Evolutionary conservation across 2,888 invertebrate genomes (phyloP).

Genomic region (Hirtodrosophila duncani): DNA sequence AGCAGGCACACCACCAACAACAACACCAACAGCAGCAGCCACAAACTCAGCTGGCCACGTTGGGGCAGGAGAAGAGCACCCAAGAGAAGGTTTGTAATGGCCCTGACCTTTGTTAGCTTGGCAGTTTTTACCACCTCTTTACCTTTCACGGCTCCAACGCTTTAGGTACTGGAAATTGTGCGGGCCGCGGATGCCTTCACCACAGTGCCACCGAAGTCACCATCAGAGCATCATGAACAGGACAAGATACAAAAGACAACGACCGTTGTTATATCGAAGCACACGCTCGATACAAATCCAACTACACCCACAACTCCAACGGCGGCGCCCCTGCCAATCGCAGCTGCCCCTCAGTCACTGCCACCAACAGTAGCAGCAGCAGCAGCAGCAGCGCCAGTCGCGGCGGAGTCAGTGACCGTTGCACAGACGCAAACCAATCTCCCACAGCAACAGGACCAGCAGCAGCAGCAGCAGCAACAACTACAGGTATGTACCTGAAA

Average conservation of each 20-base stretch:
- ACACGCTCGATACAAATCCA: slow-evolving; percentile 85
- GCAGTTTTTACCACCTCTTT: slow-evolving; percentile 5
- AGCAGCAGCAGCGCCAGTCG: slow-evolving; percentile 4
- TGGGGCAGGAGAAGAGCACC: slow-evolving; percentile 87
- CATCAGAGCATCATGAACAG: slow-evolving; percentile 81
- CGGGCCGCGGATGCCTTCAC: slow-evolving; percentile 84
- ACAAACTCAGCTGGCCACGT: slow-evolving; percentile 78
- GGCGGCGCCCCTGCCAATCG: slow-evolving; percentile 54
- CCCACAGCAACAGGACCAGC: slow-evolving; percentile 9
- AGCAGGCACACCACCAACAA: slow-evolving; percentile 50
- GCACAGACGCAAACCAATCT: slow-evolving; percentile 37
- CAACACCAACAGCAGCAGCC: slow-evolving; percentile 22
- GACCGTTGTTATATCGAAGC: slow-evolving; percentile 95
- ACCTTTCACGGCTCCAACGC: slow-evolving; percentile 19
- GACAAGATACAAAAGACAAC: slow-evolving; percentile 88
- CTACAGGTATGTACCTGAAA: slow-evolving; percentile 67
- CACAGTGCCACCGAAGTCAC: slow-evolving; percentile 85
- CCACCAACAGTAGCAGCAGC: too few relatives aligned
- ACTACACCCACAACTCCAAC: slow-evolving; percentile 67
- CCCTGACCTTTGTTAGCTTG: slow-evolving; percentile 19
- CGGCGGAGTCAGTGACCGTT: slow-evolving; percentile 37
- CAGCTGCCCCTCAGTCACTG: slow-evolving; percentile 5
- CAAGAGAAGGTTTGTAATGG: slow-evolving; percentile 84
- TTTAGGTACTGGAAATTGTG: slow-evolving; percentile 91
- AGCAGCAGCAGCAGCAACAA: slow-evolving; percentile 34